Conservation (phyloP, 2,797 vertebrate genomes). For the Tokudaia muenninki region DNA sequence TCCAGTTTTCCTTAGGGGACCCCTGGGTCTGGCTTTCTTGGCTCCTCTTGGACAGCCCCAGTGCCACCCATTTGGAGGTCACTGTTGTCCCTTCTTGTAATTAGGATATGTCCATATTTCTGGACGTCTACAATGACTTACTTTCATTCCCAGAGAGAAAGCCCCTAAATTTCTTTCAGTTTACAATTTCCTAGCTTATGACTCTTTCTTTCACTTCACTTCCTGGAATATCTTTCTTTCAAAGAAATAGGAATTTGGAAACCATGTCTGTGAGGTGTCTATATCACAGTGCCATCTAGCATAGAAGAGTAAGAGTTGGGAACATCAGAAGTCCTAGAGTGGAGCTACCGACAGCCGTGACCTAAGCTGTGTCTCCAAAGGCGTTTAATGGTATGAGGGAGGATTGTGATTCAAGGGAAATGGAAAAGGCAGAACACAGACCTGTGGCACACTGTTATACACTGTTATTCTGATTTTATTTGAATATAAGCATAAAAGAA, state of each 20-base stretch:
- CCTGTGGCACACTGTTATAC: neutral
- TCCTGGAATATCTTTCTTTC: constrained; percentile 73
- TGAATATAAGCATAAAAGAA: constrained; percentile 24
- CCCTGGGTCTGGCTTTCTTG: too few species aligned
- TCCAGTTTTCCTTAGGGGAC: neutral
- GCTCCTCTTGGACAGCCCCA: neutral
- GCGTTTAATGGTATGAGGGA: neutral
- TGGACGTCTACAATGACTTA: constrained; percentile 22
- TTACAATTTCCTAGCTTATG: constrained; percentile 68
- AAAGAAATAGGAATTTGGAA: constrained; percentile 62
- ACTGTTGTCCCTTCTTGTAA: neutral
- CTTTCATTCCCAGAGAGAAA: constrained; percentile 74
- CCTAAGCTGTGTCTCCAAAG: constrained; percentile 18
- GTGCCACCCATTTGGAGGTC: neutral
- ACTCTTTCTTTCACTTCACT: constrained; percentile 64
- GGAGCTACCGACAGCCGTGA: neutral
- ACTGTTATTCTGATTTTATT: constrained; percentile 40
- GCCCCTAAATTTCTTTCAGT: constrained; percentile 69
- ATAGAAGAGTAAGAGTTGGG: neutral
- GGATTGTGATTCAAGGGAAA: constrained; percentile 3
- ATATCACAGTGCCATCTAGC: neutral
- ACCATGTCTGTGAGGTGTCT: neutral
- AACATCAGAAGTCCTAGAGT: neutral
- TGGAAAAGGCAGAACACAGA: neutral
- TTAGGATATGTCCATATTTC: constrained; percentile 13